Evolutionary conservation across 2,113 vertebrate species (phyloP).

Genomic region (Chlorodrepanis virens): DNA sequence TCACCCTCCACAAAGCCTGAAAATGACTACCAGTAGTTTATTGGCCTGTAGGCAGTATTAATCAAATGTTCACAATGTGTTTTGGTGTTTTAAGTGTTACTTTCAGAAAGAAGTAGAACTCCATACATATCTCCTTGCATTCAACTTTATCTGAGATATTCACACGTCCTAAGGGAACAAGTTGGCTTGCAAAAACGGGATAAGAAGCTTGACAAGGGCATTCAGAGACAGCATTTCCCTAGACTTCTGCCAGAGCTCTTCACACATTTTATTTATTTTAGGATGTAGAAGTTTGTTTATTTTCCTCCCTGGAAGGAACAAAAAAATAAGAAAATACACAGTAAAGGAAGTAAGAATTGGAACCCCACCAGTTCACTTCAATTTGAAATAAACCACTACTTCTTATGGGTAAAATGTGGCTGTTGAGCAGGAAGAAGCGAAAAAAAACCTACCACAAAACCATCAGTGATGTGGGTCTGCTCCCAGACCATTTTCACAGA

Average conservation of each 20-base stretch:
- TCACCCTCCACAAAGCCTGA: not conserved
- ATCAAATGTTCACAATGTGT: not conserved
- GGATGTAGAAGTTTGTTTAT: not conserved
- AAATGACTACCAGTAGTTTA: not conserved
- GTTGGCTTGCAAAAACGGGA: not conserved
- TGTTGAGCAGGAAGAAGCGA: not conserved
- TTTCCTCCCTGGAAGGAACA: not conserved
- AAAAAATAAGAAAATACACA: not conserved
- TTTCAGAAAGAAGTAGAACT: not conserved
- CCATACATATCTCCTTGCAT: not conserved
- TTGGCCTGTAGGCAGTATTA: not conserved
- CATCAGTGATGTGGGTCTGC: fast-evolving
- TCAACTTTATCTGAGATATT: not conserved
- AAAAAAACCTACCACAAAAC: not conserved
- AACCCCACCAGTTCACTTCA: not conserved
- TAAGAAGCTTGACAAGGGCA: not conserved
- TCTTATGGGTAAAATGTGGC: not conserved
- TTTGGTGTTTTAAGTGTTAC: not conserved
- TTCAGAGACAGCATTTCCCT: not conserved
- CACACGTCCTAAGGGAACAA: not conserved
- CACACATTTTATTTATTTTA: not conserved
- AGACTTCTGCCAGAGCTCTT: not conserved
- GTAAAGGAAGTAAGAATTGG: not conserved
- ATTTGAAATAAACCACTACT: not conserved
- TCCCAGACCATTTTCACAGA: not conserved